These are phyloP conservation scores for Urophycis tenuis DNA, from an alignment of 2,797 vertebrate genomes.

Conservation along the genomic window DNA sequence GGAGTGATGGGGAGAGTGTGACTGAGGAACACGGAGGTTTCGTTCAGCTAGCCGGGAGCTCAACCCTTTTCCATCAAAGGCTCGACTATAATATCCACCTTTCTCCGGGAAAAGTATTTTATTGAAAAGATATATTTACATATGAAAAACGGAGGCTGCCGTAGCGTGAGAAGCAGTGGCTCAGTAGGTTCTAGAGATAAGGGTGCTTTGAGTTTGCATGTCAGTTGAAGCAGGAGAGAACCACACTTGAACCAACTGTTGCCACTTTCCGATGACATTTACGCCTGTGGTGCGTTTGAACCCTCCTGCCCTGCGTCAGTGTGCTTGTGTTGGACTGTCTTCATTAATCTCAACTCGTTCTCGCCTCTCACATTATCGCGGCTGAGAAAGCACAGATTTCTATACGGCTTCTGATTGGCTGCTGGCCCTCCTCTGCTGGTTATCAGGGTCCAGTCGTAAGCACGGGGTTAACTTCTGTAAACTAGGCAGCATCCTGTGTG, in stretches of 20 bases:
- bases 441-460: conserved; percentile 16
- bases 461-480: conserved; percentile 26
- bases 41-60: conserved; percentile 11
- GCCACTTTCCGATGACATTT: not conserved
- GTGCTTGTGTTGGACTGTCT: not conserved
- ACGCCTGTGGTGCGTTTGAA: conserved; percentile 14
- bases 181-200: conserved; percentile 34
- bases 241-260: not conserved
- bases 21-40: conserved; percentile 14
- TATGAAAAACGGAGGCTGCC: conserved; percentile 8
- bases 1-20: conserved; percentile 15
- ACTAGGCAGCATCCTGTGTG: conserved; percentile 38
- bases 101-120: conserved; percentile 27
- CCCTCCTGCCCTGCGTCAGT: not conserved
- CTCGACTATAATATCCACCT: conserved; percentile 23
- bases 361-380: conserved; percentile 25
- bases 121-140: conserved; percentile 20
- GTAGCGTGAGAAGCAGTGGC: conserved; percentile 34
- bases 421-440: not conserved
- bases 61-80: conserved; percentile 30
- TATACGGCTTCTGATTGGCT: conserved; percentile 32
- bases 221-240: not conserved
- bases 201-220: not conserved
- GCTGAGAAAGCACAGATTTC: conserved; percentile 35
- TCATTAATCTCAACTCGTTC: conserved; percentile 20